Percentiles rank a stretch among this genome's conserved stretches.
Evolutionary conservation across 1,140 invertebrate genomes (phyloP).

Genomic region (Cyphomyrmex costatus): DNA sequence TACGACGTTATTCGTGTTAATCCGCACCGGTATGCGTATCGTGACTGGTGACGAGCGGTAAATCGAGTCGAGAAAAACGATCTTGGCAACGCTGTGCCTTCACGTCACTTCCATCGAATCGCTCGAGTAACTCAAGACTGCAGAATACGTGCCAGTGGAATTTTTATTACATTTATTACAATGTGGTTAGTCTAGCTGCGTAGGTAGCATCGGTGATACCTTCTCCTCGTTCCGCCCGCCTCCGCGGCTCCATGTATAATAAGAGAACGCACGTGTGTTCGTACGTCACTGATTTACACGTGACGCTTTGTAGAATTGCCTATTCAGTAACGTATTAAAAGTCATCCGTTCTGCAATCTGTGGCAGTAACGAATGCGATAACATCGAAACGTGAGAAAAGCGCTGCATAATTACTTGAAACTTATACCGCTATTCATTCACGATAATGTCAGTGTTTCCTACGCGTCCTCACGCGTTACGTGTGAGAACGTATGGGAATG

Average conservation of each 20-base stretch:
- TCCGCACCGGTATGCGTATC: slow-evolving; percentile 49
- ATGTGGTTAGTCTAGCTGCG: slow-evolving; percentile 51
- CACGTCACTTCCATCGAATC: slow-evolving; percentile 47
- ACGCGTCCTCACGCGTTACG: slow-evolving; percentile 24
- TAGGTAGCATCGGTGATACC: slow-evolving; percentile 45
- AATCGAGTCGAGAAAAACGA: slow-evolving; percentile 47
- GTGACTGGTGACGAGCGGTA: slow-evolving; percentile 63
- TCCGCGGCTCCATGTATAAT: background rate
- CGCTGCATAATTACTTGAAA: slow-evolving; percentile 58
- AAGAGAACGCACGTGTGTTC: background rate
- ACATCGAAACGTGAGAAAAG: slow-evolving; percentile 58
- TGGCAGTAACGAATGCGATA: slow-evolving; percentile 45
- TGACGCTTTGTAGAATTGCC: slow-evolving; percentile 40
- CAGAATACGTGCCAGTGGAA: slow-evolving; percentile 20
- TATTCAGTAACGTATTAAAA: slow-evolving; percentile 50
- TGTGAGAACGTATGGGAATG: slow-evolving; percentile 47
- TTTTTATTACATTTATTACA: slow-evolving; percentile 58
- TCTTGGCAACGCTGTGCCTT: background rate
- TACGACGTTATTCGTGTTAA: slow-evolving; percentile 40
- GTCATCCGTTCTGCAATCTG: slow-evolving; percentile 54
- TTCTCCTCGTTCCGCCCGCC: slow-evolving; percentile 45
- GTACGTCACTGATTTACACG: slow-evolving; percentile 23
- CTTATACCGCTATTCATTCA: slow-evolving; percentile 57
- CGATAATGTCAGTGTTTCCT: slow-evolving; percentile 51
- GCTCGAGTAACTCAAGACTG: slow-evolving; percentile 21